Evolutionary conservation across 2,888 invertebrate species (phyloP).

Genomic region (Hirtodrosophila confusa): DNA sequence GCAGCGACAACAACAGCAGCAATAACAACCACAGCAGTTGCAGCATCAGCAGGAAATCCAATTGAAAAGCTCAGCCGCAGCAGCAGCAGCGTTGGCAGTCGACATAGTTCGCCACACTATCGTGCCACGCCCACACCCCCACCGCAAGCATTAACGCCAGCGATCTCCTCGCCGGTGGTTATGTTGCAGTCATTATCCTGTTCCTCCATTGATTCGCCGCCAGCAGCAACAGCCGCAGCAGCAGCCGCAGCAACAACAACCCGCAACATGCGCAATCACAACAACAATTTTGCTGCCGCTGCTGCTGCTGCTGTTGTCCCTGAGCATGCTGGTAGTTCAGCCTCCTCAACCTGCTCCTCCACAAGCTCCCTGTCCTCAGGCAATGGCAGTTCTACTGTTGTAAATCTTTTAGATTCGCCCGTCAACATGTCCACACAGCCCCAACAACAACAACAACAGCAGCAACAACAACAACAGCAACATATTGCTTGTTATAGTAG

Average conservation of each 20-base stretch:
- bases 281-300: constrained; percentile 27
- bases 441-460: constrained; percentile 36
- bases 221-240: constrained; percentile 24
- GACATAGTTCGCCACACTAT: constrained; percentile 63
- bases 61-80: constrained; percentile 60
- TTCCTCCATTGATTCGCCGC: constrained; percentile 61
- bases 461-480: constrained; percentile 38
- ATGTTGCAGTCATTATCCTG: constrained; percentile 71
- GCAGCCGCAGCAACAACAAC: constrained; percentile 35
- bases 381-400: constrained; percentile 33
- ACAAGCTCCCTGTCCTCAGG: constrained; percentile 55
- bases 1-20: constrained; percentile 8
- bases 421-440: constrained; percentile 71
- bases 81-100: constrained; percentile 31
- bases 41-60: constrained; percentile 27
- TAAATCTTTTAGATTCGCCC: constrained; percentile 58
- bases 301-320: constrained; percentile 5
- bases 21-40: constrained; percentile 16
- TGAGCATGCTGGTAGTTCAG: constrained; percentile 37
- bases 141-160: constrained; percentile 54
- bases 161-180: constrained; percentile 67
- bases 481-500: constrained; percentile 49
- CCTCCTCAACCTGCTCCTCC: constrained; percentile 58
- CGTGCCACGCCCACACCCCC: constrained; percentile 70
- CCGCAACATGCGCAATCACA: constrained; percentile 53